These are phyloP conservation scores for Asteroscopus sphinx DNA, from an alignment of 2,888 invertebrate species.

Conservation along the genomic window DNA sequence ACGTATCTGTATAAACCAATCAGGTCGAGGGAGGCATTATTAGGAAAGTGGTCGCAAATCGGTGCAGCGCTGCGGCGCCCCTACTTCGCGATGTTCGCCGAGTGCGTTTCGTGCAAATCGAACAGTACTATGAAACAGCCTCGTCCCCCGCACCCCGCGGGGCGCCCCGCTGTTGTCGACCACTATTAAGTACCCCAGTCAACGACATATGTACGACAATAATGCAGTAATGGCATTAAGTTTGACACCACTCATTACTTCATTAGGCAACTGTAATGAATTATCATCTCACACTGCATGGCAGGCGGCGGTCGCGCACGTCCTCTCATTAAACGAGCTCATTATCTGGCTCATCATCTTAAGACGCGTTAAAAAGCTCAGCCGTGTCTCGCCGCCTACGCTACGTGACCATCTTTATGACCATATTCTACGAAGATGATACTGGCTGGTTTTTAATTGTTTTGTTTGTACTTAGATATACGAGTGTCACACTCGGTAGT, in stretches of 20 bases:
- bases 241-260: slow-evolving; percentile 25
- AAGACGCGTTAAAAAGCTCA: not conserved
- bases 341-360: slow-evolving; percentile 13
- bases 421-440: slow-evolving; percentile 13
- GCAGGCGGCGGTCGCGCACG: not conserved
- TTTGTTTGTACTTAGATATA: not conserved
- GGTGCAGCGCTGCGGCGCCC: slow-evolving; percentile 7
- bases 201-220: slow-evolving; percentile 4
- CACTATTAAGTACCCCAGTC: not conserved
- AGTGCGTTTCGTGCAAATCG: slow-evolving; percentile 15
- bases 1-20: slow-evolving; percentile 24
- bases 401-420: not conserved
- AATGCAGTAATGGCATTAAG: slow-evolving; percentile 3
- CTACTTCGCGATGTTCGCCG: slow-evolving; percentile 14
- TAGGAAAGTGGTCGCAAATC: slow-evolving; percentile 14
- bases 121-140: slow-evolving; percentile 13
- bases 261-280: slow-evolving; percentile 7
- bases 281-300: not conserved
- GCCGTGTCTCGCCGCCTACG: not conserved
- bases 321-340: slow-evolving; percentile 13
- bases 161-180: not conserved
- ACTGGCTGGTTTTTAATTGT: slow-evolving; percentile 9
- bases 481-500: slow-evolving; percentile 11
- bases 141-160: not conserved
- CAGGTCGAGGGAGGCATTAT: slow-evolving; percentile 8